Percentiles rank a stretch among this genome's conserved stretches.
These are phyloP conservation scores for Eupithecia tripunctaria DNA, from an alignment of 2,888 invertebrate species.

Conservation along the genomic window DNA sequence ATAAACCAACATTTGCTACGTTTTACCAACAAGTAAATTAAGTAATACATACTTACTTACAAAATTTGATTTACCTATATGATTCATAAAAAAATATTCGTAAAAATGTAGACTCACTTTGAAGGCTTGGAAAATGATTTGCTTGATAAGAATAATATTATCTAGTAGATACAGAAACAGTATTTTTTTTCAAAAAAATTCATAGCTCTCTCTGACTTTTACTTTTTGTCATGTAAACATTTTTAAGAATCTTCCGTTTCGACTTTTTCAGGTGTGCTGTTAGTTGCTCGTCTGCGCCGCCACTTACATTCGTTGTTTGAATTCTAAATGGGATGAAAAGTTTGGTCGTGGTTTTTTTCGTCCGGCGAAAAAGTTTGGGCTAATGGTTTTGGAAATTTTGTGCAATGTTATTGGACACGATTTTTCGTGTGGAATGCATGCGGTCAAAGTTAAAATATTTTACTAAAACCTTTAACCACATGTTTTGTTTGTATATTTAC, in stretches of 20 bases:
- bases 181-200: no score
- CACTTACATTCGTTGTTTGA: conserved; percentile 74
- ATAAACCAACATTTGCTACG: no score
- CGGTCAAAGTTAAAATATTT: conserved; percentile 1
- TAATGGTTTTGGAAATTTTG: conserved; percentile 56
- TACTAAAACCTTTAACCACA: not conserved
- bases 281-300: not conserved
- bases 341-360: conserved; percentile 56
- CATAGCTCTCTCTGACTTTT: no score
- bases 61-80: no score
- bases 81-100: no score
- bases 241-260: not conserved
- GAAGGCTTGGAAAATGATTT: no score
- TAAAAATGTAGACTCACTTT: no score
- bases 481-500: not conserved
- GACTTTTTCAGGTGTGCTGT: not conserved
- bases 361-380: conserved; percentile 53
- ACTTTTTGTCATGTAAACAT: not conserved
- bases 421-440: conserved; percentile 15
- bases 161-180: no score
- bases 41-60: no score
- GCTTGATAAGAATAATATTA: no score
- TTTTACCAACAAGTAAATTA: no score
- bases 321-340: conserved; percentile 71
- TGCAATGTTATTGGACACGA: conserved; percentile 7